Percentiles rank a stretch among this genome's conserved stretches.
Conservation (phyloP, 2,113 vertebrate species). For the Helogale parvula region DNA sequence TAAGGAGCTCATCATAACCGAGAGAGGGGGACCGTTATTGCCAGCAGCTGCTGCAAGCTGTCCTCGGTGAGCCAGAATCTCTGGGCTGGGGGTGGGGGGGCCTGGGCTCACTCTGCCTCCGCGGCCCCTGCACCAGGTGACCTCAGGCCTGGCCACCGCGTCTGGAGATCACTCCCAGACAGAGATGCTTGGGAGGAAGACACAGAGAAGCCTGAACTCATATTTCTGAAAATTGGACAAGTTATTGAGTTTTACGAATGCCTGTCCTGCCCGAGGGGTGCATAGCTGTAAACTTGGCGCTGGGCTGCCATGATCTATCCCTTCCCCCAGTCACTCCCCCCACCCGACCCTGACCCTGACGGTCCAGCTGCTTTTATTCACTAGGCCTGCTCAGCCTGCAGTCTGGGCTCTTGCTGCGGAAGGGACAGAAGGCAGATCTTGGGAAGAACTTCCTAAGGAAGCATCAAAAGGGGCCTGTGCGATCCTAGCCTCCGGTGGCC, state of each 20-base stretch:
- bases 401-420: not conserved
- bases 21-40: not conserved
- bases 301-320: not conserved
- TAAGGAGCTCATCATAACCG: not conserved
- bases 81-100: not conserved
- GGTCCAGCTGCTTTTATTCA: not conserved
- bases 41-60: not conserved
- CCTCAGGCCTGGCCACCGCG: not conserved
- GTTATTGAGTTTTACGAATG: not conserved
- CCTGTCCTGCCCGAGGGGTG: not conserved
- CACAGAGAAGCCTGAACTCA: not conserved
- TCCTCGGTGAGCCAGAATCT: not conserved
- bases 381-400: not conserved
- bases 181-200: not conserved
- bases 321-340: accelerated
- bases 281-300: not conserved
- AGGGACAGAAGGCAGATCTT: not conserved
- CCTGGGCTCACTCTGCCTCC: not conserved
- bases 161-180: not conserved
- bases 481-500: not conserved
- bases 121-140: not conserved
- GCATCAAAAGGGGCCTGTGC: not conserved
- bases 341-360: not conserved
- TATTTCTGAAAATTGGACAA: slow-evolving; percentile 5
- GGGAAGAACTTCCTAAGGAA: not conserved